Evolutionary conservation across 1,140 invertebrate species (phyloP), one percentile per base, ranked within the genome.

Genomic region (Tachypleus tridentatus): DNA sequence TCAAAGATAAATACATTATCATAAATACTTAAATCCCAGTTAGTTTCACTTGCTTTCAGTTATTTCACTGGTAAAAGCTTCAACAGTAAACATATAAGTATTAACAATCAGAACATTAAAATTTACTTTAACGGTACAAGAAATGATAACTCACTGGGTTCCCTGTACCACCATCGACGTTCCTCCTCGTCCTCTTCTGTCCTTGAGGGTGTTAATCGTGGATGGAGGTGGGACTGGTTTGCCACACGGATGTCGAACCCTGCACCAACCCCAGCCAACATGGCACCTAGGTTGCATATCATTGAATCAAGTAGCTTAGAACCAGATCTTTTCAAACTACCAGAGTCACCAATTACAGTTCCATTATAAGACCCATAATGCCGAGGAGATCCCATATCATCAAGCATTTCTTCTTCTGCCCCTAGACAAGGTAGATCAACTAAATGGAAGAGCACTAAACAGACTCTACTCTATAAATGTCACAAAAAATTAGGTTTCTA

Each of bases 181-280:
- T 80, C 58, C 73, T 71, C 71, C 10, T 71, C 72, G 54, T 75
- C 74, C 57, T 75, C 74, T 50, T 75, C 73, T 7, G 66, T 57
- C 66, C 74, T 74, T 56, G 57, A 80, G 8, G 86, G 85, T 72
- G 86, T 84, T 51, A 91, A 75, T 63, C 83, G 83, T 4, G 90
- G 63, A 80, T 92, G 89, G 66, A 92, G 80, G 1, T 88, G 86
- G 65, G 86, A 86, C 60, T 91, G 82, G 60, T 92, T 91, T 49
- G 88, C 89, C 73, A 92, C 82, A 71, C 91, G 82, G 48, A 97
- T 86, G 79, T 96, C 93, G 73, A 91, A 94, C 2, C 93, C 93
- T 49, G 88, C 87, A 1, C 87, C 91, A 9, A 97, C 86, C 47
- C 89, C 85, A 1, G 91, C 92, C 67, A 96, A 77, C 78, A 95